A percentile compares a stretch with the other conserved stretches of the same genome.
Evolutionary conservation across 2,888 invertebrate genomes (phyloP).

Genomic region (Melikaiella ostensackeni): DNA sequence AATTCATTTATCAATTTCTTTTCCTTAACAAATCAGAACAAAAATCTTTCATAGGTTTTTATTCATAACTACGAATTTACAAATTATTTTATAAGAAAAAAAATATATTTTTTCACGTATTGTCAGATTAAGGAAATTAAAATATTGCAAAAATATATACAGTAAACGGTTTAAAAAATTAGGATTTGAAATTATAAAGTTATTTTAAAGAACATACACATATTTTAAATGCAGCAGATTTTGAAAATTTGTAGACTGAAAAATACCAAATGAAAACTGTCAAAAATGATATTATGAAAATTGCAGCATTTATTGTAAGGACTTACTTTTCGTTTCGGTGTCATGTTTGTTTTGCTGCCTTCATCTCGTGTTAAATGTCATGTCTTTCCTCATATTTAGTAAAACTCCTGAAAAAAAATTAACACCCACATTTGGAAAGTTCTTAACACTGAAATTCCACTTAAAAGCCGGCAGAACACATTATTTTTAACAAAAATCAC

Average conservation of each 20-base stretch:
- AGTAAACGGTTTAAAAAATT: too few species aligned
- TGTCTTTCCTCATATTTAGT: background rate
- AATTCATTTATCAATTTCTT: too few species aligned
- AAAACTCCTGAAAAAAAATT: background rate
- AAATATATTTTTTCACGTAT: too few species aligned
- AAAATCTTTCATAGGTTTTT: too few species aligned
- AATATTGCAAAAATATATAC: too few species aligned
- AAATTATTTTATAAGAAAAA: too few species aligned
- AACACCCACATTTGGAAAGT: background rate
- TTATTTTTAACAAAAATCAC: background rate
- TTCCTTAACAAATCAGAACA: too few species aligned
- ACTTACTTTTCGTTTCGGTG: conserved; percentile 73
- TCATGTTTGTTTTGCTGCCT: conserved; percentile 65
- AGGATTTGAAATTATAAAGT: too few species aligned
- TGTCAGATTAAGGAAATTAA: too few species aligned
- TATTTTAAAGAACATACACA: too few species aligned
- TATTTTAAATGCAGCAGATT: background rate
- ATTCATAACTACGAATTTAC: too few species aligned
- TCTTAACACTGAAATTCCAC: background rate
- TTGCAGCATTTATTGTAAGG: background rate
- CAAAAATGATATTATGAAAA: conserved; percentile 17
- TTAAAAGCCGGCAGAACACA: background rate
- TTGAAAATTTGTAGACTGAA: background rate
- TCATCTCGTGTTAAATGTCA: conserved; percentile 34
- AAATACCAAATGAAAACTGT: background rate